These are phyloP conservation scores for Zaprionus ghesquierei DNA, from an alignment of 1,140 invertebrate genomes.

Conservation along the genomic window DNA sequence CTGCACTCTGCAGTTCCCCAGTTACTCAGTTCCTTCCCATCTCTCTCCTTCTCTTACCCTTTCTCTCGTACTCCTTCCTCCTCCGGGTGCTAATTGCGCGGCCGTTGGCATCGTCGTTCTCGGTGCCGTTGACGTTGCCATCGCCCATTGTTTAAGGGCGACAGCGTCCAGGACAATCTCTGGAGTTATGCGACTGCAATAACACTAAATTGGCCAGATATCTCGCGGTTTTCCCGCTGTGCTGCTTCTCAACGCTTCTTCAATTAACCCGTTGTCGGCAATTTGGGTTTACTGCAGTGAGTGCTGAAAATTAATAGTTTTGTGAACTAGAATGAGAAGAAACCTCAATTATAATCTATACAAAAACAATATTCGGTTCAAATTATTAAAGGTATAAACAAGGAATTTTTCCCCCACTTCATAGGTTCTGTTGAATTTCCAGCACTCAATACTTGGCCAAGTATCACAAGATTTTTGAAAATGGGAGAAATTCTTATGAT, in stretches of 20 bases:
- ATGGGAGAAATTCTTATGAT: too few species aligned
- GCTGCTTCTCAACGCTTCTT: slow-evolving; percentile 38
- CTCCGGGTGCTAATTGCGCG: slow-evolving; percentile 77
- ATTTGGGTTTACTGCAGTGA: too few species aligned
- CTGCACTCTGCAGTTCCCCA: slow-evolving; percentile 3
- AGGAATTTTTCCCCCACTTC: too few species aligned
- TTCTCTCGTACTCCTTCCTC: neutral
- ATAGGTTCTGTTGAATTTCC: too few species aligned
- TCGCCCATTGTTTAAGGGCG: slow-evolving; percentile 62
- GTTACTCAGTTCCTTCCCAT: neutral
- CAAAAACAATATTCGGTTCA: too few species aligned
- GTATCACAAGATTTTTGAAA: too few species aligned
- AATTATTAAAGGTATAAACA: too few species aligned
- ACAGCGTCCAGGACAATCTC: slow-evolving; percentile 67
- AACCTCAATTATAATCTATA: too few species aligned
- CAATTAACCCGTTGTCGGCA: slow-evolving; percentile 56
- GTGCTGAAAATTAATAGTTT: too few species aligned
- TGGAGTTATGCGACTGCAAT: slow-evolving; percentile 79
- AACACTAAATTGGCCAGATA: slow-evolving; percentile 79
- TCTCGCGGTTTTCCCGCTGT: slow-evolving; percentile 67
- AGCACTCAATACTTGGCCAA: too few species aligned
- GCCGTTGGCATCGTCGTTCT: slow-evolving; percentile 56
- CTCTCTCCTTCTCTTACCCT: neutral
- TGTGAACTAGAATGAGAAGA: too few species aligned
- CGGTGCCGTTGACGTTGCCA: too few species aligned